These are phyloP conservation scores for Drosophila sulfurigaster DNA, from an alignment of 1,140 invertebrate species.

Conservation along the genomic window DNA sequence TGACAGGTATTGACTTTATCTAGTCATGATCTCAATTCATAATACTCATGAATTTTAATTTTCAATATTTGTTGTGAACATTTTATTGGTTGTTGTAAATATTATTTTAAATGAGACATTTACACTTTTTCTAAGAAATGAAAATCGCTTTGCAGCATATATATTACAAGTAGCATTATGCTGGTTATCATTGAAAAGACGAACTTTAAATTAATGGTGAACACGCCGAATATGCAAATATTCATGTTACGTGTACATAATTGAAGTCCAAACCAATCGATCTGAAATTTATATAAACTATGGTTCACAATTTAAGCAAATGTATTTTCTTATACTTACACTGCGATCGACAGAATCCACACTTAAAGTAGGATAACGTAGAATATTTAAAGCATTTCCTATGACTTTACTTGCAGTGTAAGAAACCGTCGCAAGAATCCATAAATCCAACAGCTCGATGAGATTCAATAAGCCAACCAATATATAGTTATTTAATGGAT, in stretches of 20 bases:
- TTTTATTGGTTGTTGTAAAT: too few species aligned
- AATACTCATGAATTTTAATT: not conserved
- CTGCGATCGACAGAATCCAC: slow-evolving; percentile 23
- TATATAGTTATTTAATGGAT: too few species aligned
- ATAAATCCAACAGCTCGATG: slow-evolving; percentile 10
- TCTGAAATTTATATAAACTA: slow-evolving; percentile 12
- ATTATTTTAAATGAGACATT: not conserved
- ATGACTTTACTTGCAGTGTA: not conserved
- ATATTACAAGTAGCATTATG: slow-evolving; percentile 39
- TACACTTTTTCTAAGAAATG: slow-evolving; percentile 1
- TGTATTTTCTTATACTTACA: slow-evolving; percentile 28
- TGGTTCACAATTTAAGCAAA: not conserved
- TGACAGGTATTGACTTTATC: not conserved
- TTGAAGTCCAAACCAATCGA: slow-evolving; percentile 50
- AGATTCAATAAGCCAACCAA: not conserved
- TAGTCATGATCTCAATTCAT: not conserved
- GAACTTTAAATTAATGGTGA: slow-evolving; percentile 34
- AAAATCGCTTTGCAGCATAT: slow-evolving; percentile 58
- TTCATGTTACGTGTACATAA: slow-evolving; percentile 36
- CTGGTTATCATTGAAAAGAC: slow-evolving; percentile 10
- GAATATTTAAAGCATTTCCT: not conserved
- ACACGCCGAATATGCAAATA: slow-evolving; percentile 32
- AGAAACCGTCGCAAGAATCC: not conserved
- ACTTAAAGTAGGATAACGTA: not conserved
- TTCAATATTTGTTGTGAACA: not conserved